Evolutionary conservation across 2,797 vertebrate genomes (phyloP).

Genomic region (Crax fasciolata): DNA sequence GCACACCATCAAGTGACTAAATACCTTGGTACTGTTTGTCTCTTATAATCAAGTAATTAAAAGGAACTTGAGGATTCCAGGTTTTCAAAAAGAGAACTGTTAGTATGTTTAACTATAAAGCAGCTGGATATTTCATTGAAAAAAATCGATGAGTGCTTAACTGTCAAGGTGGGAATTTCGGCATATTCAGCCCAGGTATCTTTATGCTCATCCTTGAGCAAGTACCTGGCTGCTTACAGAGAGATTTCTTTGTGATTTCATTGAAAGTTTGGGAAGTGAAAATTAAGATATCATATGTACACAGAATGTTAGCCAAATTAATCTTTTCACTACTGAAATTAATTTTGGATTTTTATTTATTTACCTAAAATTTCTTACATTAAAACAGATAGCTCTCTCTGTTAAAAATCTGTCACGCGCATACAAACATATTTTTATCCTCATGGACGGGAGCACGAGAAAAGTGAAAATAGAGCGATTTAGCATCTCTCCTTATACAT

Average conservation of each 20-base stretch:
- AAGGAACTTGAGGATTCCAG: slow-evolving; percentile 2
- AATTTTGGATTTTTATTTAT: background rate
- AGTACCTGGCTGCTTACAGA: background rate
- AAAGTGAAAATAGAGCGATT: background rate
- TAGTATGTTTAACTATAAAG: background rate
- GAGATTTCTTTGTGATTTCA: background rate
- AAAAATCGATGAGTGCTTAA: background rate
- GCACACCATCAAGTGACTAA: background rate
- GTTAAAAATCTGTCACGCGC: background rate
- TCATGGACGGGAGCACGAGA: background rate
- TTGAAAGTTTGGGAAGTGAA: background rate
- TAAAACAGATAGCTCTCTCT: background rate
- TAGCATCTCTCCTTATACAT: background rate
- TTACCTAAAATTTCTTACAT: background rate
- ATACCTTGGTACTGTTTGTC: slow-evolving; percentile 3
- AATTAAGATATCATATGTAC: background rate
- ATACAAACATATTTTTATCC: background rate
- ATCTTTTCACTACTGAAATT: background rate
- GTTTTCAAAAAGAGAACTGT: slow-evolving; percentile 21
- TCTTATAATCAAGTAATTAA: slow-evolving; percentile 28
- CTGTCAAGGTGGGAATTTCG: background rate
- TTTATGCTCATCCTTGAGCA: background rate
- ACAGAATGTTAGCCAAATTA: background rate
- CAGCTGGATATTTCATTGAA: background rate
- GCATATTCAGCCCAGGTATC: background rate